Evolutionary conservation across 2,888 invertebrate species (phyloP).

Genomic region (Eilema caniola): DNA sequence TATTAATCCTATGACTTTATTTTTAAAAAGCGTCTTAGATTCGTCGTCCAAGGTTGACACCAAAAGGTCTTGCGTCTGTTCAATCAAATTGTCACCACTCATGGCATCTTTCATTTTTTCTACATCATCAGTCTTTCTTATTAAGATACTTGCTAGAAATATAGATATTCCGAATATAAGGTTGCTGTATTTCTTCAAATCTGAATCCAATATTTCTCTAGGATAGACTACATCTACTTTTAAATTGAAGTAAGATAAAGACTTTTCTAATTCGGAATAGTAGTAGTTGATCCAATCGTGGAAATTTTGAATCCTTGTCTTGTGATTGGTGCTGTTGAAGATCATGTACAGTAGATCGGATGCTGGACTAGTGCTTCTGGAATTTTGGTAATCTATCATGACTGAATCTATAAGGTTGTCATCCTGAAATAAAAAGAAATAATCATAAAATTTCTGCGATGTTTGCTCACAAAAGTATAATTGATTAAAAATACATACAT

Average conservation of each 20-base stretch:
- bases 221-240: constrained; percentile 49
- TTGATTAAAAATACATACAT: no score
- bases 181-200: constrained; percentile 51
- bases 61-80: constrained; percentile 20
- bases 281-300: constrained; percentile 58
- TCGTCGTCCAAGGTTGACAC: constrained; percentile 27
- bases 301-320: constrained; percentile 50
- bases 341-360: constrained; percentile 57
- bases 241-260: constrained; percentile 45
- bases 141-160: constrained; percentile 36
- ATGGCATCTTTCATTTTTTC: constrained; percentile 35
- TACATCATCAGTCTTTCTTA: constrained; percentile 50
- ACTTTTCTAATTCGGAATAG: constrained; percentile 49
- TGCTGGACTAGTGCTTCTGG: constrained; percentile 54
- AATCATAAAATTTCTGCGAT: no score
- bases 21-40: constrained; percentile 36
- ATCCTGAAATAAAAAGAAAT: constrained; percentile 50
- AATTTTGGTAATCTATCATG: constrained; percentile 64
- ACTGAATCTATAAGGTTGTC: constrained; percentile 48
- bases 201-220: constrained; percentile 49
- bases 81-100: constrained; percentile 43
- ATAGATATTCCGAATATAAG: constrained; percentile 36
- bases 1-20: constrained; percentile 50
- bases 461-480: no score
- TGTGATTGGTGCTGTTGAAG: constrained; percentile 57